These are phyloP conservation scores for Aporrectodea caliginosa DNA, from an alignment of 1,140 invertebrate genomes.

Conservation along the genomic window DNA sequence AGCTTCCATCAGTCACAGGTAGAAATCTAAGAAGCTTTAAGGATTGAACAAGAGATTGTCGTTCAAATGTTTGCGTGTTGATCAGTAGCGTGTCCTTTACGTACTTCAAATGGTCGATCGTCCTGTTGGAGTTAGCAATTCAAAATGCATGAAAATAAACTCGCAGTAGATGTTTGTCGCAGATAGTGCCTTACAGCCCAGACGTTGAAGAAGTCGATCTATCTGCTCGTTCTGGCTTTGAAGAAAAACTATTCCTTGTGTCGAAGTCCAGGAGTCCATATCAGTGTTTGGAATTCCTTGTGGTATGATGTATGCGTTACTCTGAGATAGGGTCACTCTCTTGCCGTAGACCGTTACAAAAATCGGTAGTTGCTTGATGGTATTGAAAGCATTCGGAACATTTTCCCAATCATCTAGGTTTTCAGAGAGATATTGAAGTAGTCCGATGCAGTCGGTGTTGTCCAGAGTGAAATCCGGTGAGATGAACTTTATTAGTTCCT, in stretches of 20 bases:
- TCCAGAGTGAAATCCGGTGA: not conserved
- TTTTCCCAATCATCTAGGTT: not conserved
- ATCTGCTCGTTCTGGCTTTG: not conserved
- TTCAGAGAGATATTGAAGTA: constrained; percentile 19
- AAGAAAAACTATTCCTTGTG: constrained; percentile 16
- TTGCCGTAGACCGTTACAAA: constrained; percentile 18
- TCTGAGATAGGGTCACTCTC: not conserved
- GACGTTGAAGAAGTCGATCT: constrained; percentile 1
- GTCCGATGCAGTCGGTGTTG: constrained; percentile 11
- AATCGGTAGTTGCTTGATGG: constrained; percentile 12
- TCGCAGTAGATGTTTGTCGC: constrained; percentile 12
- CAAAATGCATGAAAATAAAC: constrained; percentile 23
- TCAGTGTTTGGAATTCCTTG: constrained; percentile 7
- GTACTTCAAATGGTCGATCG: constrained; percentile 14
- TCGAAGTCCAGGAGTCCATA: constrained; percentile 12
- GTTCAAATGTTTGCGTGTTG: not conserved
- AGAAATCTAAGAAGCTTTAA: constrained; percentile 9
- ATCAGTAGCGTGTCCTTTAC: constrained; percentile 11
- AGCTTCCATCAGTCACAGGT: not conserved
- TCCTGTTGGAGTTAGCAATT: constrained; percentile 12
- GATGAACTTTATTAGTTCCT: not conserved
- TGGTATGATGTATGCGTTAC: not conserved
- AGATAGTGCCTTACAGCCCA: not conserved
- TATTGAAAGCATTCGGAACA: not conserved
- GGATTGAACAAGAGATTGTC: not conserved